Evolutionary conservation across 2,113 vertebrate genomes (phyloP).

Genomic region (Labrus mixtus): DNA sequence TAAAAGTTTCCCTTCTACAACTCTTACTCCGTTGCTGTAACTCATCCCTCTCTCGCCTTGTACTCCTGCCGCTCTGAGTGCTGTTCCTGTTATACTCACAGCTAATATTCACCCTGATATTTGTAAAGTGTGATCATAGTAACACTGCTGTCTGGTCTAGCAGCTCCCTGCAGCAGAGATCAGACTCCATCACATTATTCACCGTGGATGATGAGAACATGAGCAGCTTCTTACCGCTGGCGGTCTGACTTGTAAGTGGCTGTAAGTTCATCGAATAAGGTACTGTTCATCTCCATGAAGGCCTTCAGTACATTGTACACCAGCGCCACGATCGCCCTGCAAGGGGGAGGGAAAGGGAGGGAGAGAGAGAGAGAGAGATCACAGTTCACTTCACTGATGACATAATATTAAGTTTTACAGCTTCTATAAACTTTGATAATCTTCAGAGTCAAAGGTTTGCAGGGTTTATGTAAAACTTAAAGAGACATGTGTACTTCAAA

Average conservation of each 20-base stretch:
- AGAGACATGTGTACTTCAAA: background rate
- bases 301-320: slow-evolving; percentile 99
- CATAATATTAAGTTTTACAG: background rate
- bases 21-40: background rate
- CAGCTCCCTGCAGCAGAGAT: no score
- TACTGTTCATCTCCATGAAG: slow-evolving; percentile 99
- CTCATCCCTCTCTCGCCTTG: background rate
- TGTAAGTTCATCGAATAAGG: slow-evolving; percentile 99
- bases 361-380: background rate
- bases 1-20: background rate
- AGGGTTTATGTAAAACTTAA: no score
- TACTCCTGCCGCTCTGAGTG: background rate
- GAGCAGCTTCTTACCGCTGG: slow-evolving; percentile 90
- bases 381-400: background rate
- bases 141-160: no score
- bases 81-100: no score
- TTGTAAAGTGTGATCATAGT: no score
- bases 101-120: background rate
- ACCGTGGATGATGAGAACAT: background rate
- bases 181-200: no score
- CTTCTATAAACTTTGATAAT: background rate
- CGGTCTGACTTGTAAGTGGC: slow-evolving; percentile 99
- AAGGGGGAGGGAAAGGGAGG: background rate
- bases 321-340: slow-evolving; percentile 97
- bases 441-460: background rate